Evolutionary conservation across 2,113 vertebrate genomes (phyloP), one percentile per base, ranked within the genome.

Genomic region (Eptesicus fuscus): DNA sequence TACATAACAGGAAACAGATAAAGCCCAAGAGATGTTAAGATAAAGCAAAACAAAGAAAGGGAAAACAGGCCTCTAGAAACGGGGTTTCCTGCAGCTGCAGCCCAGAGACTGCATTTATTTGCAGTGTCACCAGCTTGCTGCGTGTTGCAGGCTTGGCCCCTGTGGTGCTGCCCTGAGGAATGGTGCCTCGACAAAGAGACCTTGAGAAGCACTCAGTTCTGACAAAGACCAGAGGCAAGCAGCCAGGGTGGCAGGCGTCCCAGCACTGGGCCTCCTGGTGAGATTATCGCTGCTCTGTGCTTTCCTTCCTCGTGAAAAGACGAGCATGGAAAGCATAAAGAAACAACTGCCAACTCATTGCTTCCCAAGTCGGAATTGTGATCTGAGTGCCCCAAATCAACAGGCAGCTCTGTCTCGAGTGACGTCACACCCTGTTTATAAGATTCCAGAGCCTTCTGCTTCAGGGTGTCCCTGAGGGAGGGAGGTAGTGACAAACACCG

Each of bases 1-100:
- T 17, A 90, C 23, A 28, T 25, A 70, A 94, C 91, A 88, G 83
- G 92, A 88, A 93, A 30, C 44, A 70, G 37, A 63, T 61, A 59
- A 77, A 61, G 56, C 59, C 78, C 30, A 9, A 3, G 5, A 25
- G 73, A 35, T 35, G 40, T 35, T 59, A 30, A 79, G 88, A 80
- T 80, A 67, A 53, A 73, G 42, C 30, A 30, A 67, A 71, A 61
- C 63, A 65, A 74, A 85, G 47, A 59, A 37, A 83, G 23, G 69
- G 59, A 42, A 40, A 47, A 42, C 79, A 37, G 53, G 30, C 14
- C 32, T 77, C 61, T 9, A 18, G 70, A 56, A 53, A 28, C 6
- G 40, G 49, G 20, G 84, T 20, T 49, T 69, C 42, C 84, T 9
- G 88, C 25, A 12, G 65, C 73, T 0, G 0, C 23, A 12, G 42